phyloP scores from a whole-genome alignment of 2,888 invertebrate species.

The Dryocosmus kuriphilus region DNA sequence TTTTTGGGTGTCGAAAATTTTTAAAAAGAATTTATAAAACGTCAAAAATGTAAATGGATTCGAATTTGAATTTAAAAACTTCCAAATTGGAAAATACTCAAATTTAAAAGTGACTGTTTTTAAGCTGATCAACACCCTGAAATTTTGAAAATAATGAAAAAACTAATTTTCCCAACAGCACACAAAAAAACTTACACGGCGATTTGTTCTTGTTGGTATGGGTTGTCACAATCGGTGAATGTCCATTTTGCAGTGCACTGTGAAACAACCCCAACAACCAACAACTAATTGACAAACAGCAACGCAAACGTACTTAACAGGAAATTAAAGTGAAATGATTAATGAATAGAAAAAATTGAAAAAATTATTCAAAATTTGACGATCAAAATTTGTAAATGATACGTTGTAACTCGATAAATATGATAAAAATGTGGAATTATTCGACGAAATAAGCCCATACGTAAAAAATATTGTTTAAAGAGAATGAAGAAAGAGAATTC shows the following conservation, averaged over 20 bases:
- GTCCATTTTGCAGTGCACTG: constrained; percentile 87
- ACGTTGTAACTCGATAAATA: background rate
- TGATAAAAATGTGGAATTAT: background rate
- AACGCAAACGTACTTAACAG: constrained; percentile 60
- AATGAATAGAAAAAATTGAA: constrained; percentile 28
- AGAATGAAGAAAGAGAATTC: constrained; percentile 32
- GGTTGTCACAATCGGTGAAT: constrained; percentile 85
- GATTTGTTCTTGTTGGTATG: constrained; percentile 84
- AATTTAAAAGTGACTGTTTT: background rate
- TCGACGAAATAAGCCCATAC: constrained; percentile 16
- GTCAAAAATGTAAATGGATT: background rate
- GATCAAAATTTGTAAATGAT: background rate
- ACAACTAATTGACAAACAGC: constrained; percentile 75
- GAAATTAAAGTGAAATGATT: background rate
- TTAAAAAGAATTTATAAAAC: background rate
- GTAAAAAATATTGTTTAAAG: constrained; percentile 26
- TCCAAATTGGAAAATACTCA: background rate
- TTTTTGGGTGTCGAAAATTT: background rate
- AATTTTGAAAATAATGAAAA: background rate
- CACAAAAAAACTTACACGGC: constrained; percentile 73
- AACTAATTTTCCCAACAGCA: constrained; percentile 16
- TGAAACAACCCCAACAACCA: constrained; percentile 77
- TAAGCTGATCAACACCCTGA: background rate
- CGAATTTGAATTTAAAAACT: background rate
- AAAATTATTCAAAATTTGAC: background rate